Percentiles rank a stretch among this genome's conserved stretches.
Conservation (phyloP, 2,888 invertebrate species). For the Xestoiulus laeticollis region DNA sequence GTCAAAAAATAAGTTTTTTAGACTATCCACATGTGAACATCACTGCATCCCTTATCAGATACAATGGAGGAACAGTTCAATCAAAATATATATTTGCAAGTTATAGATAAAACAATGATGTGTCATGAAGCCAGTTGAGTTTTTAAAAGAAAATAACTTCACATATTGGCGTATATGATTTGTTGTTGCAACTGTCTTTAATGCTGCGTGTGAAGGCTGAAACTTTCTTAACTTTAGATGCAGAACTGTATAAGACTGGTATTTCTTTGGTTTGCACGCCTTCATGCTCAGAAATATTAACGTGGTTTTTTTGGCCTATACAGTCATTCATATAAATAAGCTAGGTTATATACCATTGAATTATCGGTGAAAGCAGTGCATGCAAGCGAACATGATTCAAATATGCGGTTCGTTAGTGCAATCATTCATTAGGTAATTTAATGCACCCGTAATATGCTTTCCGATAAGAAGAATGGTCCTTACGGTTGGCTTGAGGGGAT, state of each 20-base stretch:
- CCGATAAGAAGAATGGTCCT: neutral
- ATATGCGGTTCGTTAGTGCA: conserved; percentile 11
- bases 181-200: too few relatives aligned
- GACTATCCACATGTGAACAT: too few relatives aligned
- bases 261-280: neutral
- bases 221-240: neutral
- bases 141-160: too few relatives aligned
- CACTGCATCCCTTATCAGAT: too few relatives aligned
- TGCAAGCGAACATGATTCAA: neutral
- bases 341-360: neutral
- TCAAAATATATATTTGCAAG: neutral
- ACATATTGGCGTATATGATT: too few relatives aligned
- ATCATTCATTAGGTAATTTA: neutral
- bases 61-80: too few relatives aligned
- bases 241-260: neutral
- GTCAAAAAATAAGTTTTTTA: neutral
- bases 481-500: neutral
- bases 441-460: neutral
- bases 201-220: neutral
- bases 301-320: neutral
- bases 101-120: neutral
- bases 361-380: neutral
- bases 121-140: too few relatives aligned
- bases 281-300: neutral
- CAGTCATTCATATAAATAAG: neutral